Base-by-base conservation (phyloP, 1,140 invertebrate species). In the Panagrolaimus sp. region DNA sequence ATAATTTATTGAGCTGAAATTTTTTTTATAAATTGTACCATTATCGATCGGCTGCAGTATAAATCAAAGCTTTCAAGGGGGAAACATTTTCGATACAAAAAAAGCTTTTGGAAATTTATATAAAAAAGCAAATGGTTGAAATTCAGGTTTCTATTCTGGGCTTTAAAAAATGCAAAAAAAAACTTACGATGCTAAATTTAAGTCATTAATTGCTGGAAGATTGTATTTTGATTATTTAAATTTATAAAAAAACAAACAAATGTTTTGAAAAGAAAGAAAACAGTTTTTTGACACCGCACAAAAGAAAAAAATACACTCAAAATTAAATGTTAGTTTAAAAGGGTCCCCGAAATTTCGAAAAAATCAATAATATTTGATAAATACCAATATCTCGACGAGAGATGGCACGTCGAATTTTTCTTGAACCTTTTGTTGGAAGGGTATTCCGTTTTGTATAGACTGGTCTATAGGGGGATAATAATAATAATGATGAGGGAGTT, bases 371-470 rank as follows among this genome's bases (percentile, higher is more conserved):
- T 58, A 52, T 15, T 58, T 21, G 28, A 58, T 58, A 21, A 58
- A 58, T 58, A 58, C 52, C 52, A 28, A 28, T 26, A 26, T 58
- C 52, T 58, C 52, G 52, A 21, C 52, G 52, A 12, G 21, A 38
- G 32, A 38, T 38, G 2, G 32, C 32, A 38, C 32, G 32, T 38
- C 32, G 32, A 38, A 38, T 38, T 38, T 38, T 38, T 7, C 32
- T 38, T 38, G 32, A 38, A 38, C 32, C 32, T 38, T 38, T 38
- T 38, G 32, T 38, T 38, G 32, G 52, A 58, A 58, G 52, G 10
- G 28, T 21, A 28, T 21, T 58, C 0, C 52, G 8, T 58, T 58
- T 58, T 12, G 52, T 28, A 28, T 58, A 58, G 5, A 58, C 28
- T 12, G 52, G 52, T 28, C 17, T 21, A 58, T 58, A 58, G 2